phyloP scores from a whole-genome alignment of 2,888 invertebrate genomes.

The Conomelus anceps region DNA sequence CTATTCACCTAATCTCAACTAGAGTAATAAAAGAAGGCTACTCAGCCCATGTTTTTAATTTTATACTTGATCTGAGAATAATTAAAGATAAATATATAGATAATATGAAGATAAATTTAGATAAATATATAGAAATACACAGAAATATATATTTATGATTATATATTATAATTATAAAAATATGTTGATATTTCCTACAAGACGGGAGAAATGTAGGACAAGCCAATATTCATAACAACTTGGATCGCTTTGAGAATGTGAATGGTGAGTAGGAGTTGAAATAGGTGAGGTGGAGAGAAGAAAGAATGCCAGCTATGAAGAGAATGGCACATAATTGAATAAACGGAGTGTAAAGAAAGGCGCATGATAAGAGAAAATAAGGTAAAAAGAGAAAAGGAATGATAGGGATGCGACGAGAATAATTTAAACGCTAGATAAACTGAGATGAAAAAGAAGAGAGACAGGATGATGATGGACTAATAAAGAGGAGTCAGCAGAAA shows the following conservation, averaged over 20 bases:
- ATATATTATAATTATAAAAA: no score
- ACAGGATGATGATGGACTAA: no score
- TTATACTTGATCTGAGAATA: no score
- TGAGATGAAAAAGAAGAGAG: background rate
- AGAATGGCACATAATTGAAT: background rate
- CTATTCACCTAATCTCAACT: no score
- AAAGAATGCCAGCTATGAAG: background rate
- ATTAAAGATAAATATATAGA: no score
- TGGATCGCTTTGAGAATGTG: background rate
- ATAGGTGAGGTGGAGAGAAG: background rate
- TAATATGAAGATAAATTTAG: no score
- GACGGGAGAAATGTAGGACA: background rate
- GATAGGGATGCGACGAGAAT: background rate
- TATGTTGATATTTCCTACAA: no score
- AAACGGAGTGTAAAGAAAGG: background rate
- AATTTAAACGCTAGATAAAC: background rate
- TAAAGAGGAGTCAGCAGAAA: no score
- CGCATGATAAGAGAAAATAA: background rate
- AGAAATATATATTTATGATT: no score
- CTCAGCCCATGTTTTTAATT: no score
- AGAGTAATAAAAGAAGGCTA: no score
- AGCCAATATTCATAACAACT: background rate
- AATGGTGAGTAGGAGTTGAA: background rate
- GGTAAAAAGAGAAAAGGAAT: background rate
- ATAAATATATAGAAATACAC: no score